Conservation (phyloP, 2,113 vertebrate genomes). For the Aphyosemion australe region DNA sequence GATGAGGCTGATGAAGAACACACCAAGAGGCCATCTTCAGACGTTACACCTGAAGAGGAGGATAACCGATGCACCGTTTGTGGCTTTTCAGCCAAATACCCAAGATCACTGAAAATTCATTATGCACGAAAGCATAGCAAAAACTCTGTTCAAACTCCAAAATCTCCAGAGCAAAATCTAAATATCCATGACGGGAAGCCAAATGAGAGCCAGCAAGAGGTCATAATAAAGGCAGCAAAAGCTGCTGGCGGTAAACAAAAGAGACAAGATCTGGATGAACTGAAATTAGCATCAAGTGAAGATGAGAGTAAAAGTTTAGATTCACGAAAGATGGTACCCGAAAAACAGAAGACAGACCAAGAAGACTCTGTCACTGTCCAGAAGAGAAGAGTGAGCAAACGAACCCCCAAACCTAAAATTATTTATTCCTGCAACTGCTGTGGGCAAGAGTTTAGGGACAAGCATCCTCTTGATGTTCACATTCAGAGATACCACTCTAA, state of each 20-base stretch:
- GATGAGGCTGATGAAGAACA: constrained; percentile 54
- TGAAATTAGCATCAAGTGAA: constrained; percentile 10
- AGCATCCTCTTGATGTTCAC: constrained; percentile 74
- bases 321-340: constrained; percentile 8
- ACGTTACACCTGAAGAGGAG: constrained; percentile 11
- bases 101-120: constrained; percentile 80
- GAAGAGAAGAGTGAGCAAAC: constrained; percentile 67
- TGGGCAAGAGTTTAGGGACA: constrained; percentile 76
- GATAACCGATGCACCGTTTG: constrained; percentile 63
- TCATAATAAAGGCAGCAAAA: constrained; percentile 36
- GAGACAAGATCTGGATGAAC: constrained; percentile 7
- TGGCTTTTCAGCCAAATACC: constrained; percentile 72
- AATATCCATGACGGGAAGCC: constrained; percentile 21
- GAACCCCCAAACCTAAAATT: constrained; percentile 72
- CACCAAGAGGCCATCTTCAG: not conserved
- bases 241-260: constrained; percentile 21
- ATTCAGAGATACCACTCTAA: constrained; percentile 74
- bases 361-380: constrained; percentile 18
- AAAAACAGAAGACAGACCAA: constrained; percentile 37
- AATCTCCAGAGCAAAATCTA: constrained; percentile 15
- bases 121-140: constrained; percentile 67
- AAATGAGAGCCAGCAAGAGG: constrained; percentile 46
- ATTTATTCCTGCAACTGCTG: constrained; percentile 75
- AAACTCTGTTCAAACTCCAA: constrained; percentile 18
- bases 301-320: constrained; percentile 16